phyloP scores from a whole-genome alignment of 2,113 vertebrate genomes.

The cattle (Bos taurus) region DNA sequence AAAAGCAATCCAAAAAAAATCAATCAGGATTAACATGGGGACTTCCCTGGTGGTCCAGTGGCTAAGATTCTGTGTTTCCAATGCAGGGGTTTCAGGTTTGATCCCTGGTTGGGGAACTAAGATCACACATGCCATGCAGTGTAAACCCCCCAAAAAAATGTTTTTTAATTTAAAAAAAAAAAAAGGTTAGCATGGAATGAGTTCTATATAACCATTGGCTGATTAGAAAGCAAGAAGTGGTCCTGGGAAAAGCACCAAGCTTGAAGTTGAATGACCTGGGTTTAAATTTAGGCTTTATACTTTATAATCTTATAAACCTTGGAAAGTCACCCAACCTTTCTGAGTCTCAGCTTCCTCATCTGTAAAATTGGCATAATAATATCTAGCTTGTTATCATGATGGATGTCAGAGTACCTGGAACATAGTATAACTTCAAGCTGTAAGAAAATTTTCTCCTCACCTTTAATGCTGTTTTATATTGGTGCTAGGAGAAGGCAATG shows the following conservation, averaged over 20 bases:
- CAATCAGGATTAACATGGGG: not conserved
- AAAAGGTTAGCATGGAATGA: not conserved
- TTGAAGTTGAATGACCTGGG: not conserved
- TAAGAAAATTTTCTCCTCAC: not conserved
- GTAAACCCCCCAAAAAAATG: not conserved
- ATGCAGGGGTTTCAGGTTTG: not conserved
- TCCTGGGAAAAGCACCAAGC: not conserved
- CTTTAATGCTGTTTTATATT: not conserved
- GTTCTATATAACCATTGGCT: not conserved
- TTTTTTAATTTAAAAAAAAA: not conserved
- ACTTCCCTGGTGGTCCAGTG: not conserved
- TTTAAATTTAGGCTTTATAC: not conserved
- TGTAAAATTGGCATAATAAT: not conserved
- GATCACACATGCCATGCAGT: not conserved
- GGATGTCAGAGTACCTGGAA: not conserved
- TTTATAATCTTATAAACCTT: slow-evolving; percentile 33
- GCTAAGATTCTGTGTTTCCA: not conserved
- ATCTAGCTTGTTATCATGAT: not conserved
- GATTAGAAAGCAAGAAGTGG: not conserved
- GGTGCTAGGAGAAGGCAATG: not conserved
- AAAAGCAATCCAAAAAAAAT: not conserved
- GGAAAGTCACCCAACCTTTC: not conserved
- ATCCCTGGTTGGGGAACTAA: not conserved
- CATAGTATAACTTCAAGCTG: not conserved
- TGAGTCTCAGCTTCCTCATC: not conserved